Evolutionary conservation across 92 coral and sea anemone species (phyloP), one percentile per base, ranked within the genome.

Genomic region (Epizoanthus rinbou): DNA sequence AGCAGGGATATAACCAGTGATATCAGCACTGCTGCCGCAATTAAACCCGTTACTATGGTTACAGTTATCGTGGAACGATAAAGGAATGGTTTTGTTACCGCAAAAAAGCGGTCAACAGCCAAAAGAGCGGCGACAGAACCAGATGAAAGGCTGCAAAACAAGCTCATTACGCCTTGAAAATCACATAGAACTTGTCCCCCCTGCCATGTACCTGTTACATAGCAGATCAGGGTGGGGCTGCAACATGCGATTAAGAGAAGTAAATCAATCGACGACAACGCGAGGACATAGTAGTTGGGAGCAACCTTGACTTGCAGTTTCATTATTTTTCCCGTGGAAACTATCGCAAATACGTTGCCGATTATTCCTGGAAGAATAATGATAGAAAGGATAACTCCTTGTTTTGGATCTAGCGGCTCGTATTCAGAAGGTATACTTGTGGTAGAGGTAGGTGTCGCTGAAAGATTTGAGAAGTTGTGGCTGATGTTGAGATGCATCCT

Each of bases 281-380:
- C 70, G 14, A 78, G 43, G 11, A 78, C 82, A 7, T 78, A 78
- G 58, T 78, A 78, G 62, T 78, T 78, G 50, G 82, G 82, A 13
- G 82, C 82, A 21, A 78, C 82, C 47, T 78, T 60, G 71, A 78
- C 82, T 60, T 78, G 82, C 35, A 78, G 17, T 53, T 78, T 78
- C 25, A 78, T 41, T 54, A 78, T 62, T 11, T 78, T 78, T 22
- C 70, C 71, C 41, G 82, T 78, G 22, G 71, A 65, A 63, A 60
- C 69, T 62, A 78, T 37, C 14, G 82, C 57, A 62, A 78, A 78
- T 62, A 78, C 14, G 64, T 78, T 78, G 31, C 82, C 82, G 58
- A 78, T 78, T 60, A 78, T 39, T 78, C 82, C 82, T 39, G 82
- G 82, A 41, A 78, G 82, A 43, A 78, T 78, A 8, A 78, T 78